A percentile compares a stretch with the other conserved stretches of the same genome.
Conservation (phyloP, 1,140 invertebrate species). For the Trinorchestia longiramus region DNA sequence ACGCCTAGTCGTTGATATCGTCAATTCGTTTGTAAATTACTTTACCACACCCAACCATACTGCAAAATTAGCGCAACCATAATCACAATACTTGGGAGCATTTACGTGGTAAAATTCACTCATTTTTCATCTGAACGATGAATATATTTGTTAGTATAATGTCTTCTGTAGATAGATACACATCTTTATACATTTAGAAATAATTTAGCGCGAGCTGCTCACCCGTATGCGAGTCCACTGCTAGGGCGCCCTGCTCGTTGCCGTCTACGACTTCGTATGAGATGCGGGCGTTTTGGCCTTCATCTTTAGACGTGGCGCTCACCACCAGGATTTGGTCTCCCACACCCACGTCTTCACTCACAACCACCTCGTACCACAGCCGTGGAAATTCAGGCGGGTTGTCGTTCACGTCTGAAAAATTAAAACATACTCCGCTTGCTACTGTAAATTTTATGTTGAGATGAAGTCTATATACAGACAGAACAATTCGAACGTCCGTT, state of each 20-base stretch:
- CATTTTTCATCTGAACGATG: not conserved
- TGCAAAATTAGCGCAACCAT: not conserved
- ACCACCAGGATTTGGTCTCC: not conserved
- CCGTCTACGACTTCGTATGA: not conserved
- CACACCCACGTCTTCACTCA: not conserved
- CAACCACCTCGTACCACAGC: constrained; percentile 65
- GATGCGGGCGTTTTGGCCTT: not conserved
- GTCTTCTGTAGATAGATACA: not conserved
- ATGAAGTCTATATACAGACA: no score
- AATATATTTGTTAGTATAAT: not conserved
- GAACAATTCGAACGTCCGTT: no score
- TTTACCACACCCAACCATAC: not conserved
- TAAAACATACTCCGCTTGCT: not conserved
- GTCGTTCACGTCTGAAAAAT: constrained; percentile 88
- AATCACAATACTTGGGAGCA: not conserved
- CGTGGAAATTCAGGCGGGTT: constrained; percentile 92
- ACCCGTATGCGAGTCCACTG: not conserved
- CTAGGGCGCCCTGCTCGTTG: not conserved
- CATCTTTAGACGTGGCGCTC: not conserved
- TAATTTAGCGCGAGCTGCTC: not conserved
- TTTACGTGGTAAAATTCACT: not conserved
- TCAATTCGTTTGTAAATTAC: not conserved
- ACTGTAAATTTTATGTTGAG: no score
- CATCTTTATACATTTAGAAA: not conserved
- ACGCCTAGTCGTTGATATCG: no score